Percentiles rank a stretch among this genome's conserved stretches.
Evolutionary conservation across 2,797 vertebrate species (phyloP).

Genomic region (Manis crassicaudata): DNA sequence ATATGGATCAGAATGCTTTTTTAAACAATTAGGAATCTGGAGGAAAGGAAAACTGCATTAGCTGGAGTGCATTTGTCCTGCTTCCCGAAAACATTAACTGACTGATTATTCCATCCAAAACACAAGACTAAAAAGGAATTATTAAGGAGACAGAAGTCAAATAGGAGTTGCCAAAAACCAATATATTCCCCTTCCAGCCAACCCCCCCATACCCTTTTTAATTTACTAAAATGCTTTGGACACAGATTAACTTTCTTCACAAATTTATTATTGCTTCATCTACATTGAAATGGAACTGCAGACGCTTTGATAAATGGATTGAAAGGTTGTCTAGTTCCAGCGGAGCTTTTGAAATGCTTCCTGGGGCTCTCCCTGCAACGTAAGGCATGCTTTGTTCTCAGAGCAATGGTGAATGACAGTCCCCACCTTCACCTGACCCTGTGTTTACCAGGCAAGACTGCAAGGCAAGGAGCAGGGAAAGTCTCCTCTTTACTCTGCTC

Average conservation of each 20-base stretch:
- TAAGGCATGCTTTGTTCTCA: slow-evolving; percentile 57
- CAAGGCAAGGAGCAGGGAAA: neutral
- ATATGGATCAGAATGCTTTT: slow-evolving; percentile 41
- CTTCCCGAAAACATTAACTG: slow-evolving; percentile 81
- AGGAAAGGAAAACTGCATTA: slow-evolving; percentile 73
- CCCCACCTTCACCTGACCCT: neutral
- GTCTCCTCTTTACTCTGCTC: neutral
- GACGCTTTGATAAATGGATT: slow-evolving; percentile 83
- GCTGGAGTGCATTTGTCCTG: slow-evolving; percentile 78
- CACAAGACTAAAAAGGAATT: slow-evolving; percentile 74
- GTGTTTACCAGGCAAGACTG: neutral
- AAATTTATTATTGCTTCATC: slow-evolving; percentile 85
- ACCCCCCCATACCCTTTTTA: slow-evolving; percentile 60
- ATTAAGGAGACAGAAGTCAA: slow-evolving; percentile 79
- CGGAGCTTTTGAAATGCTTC: slow-evolving; percentile 55
- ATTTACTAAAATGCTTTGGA: slow-evolving; percentile 81
- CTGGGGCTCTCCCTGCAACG: neutral
- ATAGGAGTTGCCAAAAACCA: slow-evolving; percentile 71
- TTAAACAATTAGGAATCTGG: slow-evolving; percentile 73
- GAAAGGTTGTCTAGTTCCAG: slow-evolving; percentile 74
- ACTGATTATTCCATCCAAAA: slow-evolving; percentile 79
- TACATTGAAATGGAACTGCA: slow-evolving; percentile 79
- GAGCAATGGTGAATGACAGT: neutral
- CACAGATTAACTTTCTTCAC: slow-evolving; percentile 84
- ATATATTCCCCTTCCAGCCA: slow-evolving; percentile 41